phyloP scores from a whole-genome alignment of 2,888 invertebrate species.

The Eutolmus rufibarbis region DNA sequence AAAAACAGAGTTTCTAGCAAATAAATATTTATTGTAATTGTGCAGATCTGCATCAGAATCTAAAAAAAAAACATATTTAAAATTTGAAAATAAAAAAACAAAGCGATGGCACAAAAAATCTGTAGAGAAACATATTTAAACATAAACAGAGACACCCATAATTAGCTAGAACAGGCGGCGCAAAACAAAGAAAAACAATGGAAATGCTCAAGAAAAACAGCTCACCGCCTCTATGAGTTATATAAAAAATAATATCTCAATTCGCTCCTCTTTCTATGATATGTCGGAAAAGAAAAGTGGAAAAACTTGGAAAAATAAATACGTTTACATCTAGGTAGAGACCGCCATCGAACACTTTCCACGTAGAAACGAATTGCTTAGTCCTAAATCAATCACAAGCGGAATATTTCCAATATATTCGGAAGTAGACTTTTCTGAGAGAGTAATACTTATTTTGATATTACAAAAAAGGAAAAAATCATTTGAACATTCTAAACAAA shows the following conservation, averaged over 20 bases:
- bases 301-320: constrained; percentile 23
- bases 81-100: constrained; percentile 11
- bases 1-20: background rate
- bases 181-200: background rate
- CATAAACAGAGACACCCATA: background rate
- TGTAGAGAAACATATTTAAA: background rate
- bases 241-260: constrained; percentile 12
- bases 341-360: background rate
- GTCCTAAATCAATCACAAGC: constrained; percentile 35
- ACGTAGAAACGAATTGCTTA: constrained; percentile 24
- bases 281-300: constrained; percentile 16
- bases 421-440: constrained; percentile 20
- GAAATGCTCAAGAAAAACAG: background rate
- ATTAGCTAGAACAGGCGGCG: background rate
- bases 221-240: background rate
- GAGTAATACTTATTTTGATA: constrained; percentile 18
- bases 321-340: constrained; percentile 23
- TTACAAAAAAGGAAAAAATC: background rate
- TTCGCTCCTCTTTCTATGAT: constrained; percentile 16
- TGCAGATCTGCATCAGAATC: background rate
- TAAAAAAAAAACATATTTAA: background rate
- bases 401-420: constrained; percentile 31
- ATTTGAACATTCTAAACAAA: background rate
- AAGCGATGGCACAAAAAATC: constrained; percentile 7
- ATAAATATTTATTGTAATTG: constrained; percentile 25